Evolutionary conservation across 2,797 vertebrate genomes (phyloP).

Genomic region (Lithobates pipiens): DNA sequence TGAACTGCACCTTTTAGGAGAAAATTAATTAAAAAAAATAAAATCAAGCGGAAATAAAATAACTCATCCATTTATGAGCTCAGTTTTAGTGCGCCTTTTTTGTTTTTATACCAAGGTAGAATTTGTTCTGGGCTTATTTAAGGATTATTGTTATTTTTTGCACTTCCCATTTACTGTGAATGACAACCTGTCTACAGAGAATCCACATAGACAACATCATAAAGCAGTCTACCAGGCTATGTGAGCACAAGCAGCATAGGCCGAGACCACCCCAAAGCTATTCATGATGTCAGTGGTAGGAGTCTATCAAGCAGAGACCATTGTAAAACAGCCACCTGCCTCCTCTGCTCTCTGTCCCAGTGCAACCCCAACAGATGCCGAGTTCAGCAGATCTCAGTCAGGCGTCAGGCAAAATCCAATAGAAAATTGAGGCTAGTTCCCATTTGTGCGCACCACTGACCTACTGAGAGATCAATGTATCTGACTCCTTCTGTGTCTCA

Average conservation of each 20-base stretch:
- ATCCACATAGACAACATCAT: not conserved
- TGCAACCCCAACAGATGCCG: constrained; percentile 54
- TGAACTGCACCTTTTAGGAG: too few species aligned
- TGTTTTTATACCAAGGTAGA: too few species aligned
- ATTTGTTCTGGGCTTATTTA: too few species aligned
- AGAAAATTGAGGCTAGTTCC: not conserved
- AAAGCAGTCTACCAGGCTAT: not conserved
- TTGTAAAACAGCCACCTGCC: constrained; percentile 57
- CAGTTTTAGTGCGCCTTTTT: too few species aligned
- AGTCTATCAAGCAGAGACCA: constrained; percentile 36
- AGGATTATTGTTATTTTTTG: too few species aligned
- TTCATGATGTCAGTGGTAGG: constrained; percentile 29
- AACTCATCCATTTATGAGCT: too few species aligned
- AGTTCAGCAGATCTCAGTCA: constrained; percentile 18
- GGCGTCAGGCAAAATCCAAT: constrained; percentile 30
- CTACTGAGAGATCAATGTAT: not conserved
- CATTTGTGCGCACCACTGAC: not conserved
- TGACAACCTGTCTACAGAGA: not conserved
- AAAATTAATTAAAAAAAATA: too few species aligned
- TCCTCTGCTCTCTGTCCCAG: constrained; percentile 26
- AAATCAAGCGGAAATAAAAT: too few species aligned
- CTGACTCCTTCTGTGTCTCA: not conserved
- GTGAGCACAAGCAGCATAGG: constrained; percentile 7
- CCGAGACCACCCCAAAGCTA: constrained; percentile 15
- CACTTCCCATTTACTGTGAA: not conserved